Evolutionary conservation across 2,113 vertebrate species (phyloP).

Genomic region (Rhipidura dahli): DNA sequence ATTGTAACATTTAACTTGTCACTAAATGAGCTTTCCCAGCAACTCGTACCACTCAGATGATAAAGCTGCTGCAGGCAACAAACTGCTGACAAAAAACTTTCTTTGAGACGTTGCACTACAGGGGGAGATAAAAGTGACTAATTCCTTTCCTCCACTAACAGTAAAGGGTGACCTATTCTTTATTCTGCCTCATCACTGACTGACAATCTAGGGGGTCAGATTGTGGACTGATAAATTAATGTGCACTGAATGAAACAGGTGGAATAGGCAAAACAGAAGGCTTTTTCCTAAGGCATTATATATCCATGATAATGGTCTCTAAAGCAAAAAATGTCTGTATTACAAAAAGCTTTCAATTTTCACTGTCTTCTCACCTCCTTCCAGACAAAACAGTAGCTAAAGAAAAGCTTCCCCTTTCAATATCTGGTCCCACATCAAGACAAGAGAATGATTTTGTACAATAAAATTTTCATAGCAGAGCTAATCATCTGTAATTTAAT

Average conservation of each 20-base stretch:
- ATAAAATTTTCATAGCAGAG: not conserved
- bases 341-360: not conserved
- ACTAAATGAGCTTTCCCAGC: not conserved
- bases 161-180: not conserved
- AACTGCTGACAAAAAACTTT: not conserved
- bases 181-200: not conserved
- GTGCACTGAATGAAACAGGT: not conserved
- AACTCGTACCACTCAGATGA: not conserved
- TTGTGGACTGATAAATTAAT: not conserved
- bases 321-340: not conserved
- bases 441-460: not conserved
- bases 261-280: not conserved
- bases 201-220: not conserved
- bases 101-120: not conserved
- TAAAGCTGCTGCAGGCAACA: not conserved
- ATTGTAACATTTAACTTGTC: not conserved
- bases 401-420: not conserved
- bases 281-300: not conserved
- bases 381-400: not conserved
- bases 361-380: accelerated
- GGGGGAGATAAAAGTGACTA: not conserved
- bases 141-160: not conserved
- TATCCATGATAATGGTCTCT: not conserved
- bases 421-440: not conserved
- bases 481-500: not conserved